Conservation (phyloP, 2,797 vertebrate genomes). For the Simalia tracyae region DNA sequence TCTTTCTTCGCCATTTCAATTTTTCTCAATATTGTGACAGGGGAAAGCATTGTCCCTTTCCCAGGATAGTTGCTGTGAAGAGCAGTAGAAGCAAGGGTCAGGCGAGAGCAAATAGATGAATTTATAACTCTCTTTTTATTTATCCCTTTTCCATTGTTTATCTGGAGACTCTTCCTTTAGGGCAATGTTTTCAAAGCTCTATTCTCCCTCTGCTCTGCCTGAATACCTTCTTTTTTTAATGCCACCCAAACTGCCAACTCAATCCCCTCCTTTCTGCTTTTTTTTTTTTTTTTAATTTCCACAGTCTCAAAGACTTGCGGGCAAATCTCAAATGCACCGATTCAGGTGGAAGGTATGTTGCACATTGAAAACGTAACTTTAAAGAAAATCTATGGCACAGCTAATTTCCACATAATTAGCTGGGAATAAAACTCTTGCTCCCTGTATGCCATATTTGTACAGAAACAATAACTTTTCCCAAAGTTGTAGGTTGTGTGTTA, state of each 20-base stretch:
- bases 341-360: background rate
- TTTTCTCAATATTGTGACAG: conserved; percentile 96
- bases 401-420: conserved; percentile 96
- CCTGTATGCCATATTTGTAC: background rate
- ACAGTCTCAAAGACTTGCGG: conserved; percentile 46
- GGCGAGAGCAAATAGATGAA: conserved; percentile 99
- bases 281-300: conserved; percentile 29
- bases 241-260: conserved; percentile 83
- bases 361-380: background rate
- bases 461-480: background rate
- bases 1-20: conserved; percentile 90
- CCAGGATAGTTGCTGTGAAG: conserved; percentile 81
- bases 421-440: conserved; percentile 84
- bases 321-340: conserved; percentile 36
- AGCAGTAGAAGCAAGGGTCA: conserved; percentile 89
- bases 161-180: conserved; percentile 75
- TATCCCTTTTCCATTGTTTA: conserved; percentile 83
- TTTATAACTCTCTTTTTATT: conserved; percentile 98
- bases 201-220: conserved; percentile 79
- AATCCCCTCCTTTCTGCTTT: conserved; percentile 22
- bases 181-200: conserved; percentile 82
- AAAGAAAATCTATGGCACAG: background rate
- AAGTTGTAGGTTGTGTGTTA: background rate
- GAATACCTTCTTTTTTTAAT: conserved; percentile 73
- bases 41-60: conserved; percentile 92